These are phyloP conservation scores for Micrasema longulum DNA, from an alignment of 1,140 invertebrate genomes.

Conservation along the genomic window DNA sequence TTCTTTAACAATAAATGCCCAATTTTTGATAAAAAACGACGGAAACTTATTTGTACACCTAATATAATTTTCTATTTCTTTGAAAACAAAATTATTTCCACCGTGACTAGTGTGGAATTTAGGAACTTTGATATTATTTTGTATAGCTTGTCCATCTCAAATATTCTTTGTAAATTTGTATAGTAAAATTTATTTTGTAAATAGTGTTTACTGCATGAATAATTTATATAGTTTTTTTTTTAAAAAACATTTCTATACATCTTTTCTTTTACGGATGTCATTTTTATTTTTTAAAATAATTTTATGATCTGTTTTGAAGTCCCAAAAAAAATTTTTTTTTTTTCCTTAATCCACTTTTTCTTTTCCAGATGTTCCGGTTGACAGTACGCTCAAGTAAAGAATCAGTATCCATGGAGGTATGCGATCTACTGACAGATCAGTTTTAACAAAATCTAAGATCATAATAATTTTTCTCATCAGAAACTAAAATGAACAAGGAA, in stretches of 20 bases:
- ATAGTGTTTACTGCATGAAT: too few species aligned
- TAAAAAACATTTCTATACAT: background rate
- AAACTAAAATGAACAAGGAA: slow-evolving; percentile 31
- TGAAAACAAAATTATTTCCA: too few species aligned
- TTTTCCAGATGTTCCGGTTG: slow-evolving; percentile 93
- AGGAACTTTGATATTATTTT: too few species aligned
- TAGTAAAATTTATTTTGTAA: too few species aligned
- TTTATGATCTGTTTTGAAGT: background rate
- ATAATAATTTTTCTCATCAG: slow-evolving; percentile 8
- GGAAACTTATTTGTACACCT: too few species aligned
- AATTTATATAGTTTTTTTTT: too few species aligned
- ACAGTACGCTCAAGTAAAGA: slow-evolving; percentile 97
- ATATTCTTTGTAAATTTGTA: too few species aligned
- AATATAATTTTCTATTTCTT: too few species aligned
- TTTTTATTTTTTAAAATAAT: background rate
- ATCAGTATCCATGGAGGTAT: slow-evolving; percentile 89
- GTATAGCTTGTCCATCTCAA: too few species aligned
- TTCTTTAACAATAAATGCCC: too few species aligned
- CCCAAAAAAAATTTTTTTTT: background rate
- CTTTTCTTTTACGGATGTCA: background rate
- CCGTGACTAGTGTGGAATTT: too few species aligned
- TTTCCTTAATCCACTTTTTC: background rate
- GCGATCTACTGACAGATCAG: slow-evolving; percentile 89
- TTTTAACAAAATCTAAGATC: slow-evolving; percentile 72
- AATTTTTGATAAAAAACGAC: too few species aligned